phyloP scores from a whole-genome alignment of 2,797 vertebrate species.

The Gymnothorax reevesii region DNA sequence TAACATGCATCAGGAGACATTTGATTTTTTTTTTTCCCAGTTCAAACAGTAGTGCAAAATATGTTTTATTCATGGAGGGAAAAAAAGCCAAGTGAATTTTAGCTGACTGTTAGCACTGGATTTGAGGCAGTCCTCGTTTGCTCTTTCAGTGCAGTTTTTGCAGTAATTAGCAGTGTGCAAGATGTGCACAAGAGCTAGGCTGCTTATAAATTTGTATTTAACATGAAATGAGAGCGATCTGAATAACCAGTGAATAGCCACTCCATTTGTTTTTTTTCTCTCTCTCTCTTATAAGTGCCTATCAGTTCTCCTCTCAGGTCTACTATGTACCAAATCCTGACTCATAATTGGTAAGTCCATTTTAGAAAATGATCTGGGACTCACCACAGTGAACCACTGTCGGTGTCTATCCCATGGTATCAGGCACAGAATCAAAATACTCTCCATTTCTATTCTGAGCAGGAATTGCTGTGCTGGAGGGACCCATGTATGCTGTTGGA shows the following conservation, averaged over 20 bases:
- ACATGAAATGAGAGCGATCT: background rate
- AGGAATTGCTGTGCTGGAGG: constrained; percentile 95
- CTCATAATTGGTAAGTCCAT: background rate
- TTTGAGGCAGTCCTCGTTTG: background rate
- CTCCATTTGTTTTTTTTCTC: background rate
- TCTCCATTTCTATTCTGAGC: constrained; percentile 30
- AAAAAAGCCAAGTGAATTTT: constrained; percentile 16
- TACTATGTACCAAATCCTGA: background rate
- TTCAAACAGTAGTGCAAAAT: constrained; percentile 58
- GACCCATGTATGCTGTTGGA: constrained; percentile 97
- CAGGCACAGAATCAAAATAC: background rate
- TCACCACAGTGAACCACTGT: background rate
- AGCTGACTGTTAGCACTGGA: background rate
- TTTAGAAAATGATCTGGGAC: background rate
- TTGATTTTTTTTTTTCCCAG: constrained; percentile 3
- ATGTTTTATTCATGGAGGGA: constrained; percentile 12
- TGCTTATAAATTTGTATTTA: background rate
- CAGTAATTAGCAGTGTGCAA: background rate
- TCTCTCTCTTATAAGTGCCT: background rate
- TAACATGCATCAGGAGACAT: background rate
- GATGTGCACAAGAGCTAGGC: background rate
- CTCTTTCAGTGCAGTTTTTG: background rate
- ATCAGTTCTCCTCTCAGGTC: background rate
- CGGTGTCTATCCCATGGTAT: background rate
- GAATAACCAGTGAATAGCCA: background rate